A percentile compares a stretch with the other conserved stretches of the same genome.
These are phyloP conservation scores for Patagioenas fasciata DNA, from an alignment of 2,113 vertebrate species.

Conservation along the genomic window DNA sequence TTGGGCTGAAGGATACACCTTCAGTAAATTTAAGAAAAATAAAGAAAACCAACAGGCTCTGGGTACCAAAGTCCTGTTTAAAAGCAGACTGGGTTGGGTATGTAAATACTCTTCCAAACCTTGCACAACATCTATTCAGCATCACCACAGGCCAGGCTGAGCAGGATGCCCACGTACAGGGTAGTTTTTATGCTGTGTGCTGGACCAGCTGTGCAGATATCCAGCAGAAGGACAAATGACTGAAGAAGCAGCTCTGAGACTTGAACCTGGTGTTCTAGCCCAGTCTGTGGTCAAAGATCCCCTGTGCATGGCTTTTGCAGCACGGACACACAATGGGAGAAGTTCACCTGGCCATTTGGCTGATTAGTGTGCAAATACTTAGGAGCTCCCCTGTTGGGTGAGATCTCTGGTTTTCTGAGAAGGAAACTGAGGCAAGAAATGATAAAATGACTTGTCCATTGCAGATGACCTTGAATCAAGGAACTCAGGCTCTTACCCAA, in stretches of 20 bases:
- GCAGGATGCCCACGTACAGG: background rate
- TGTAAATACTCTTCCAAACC: background rate
- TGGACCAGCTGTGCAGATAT: background rate
- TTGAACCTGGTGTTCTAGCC: background rate
- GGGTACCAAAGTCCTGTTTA: background rate
- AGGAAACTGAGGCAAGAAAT: background rate
- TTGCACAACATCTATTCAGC: background rate
- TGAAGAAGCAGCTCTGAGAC: background rate
- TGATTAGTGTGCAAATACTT: background rate
- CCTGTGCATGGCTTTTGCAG: background rate
- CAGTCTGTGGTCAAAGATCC: background rate
- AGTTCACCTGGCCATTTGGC: background rate
- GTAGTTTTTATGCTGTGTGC: background rate
- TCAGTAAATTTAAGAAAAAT: background rate
- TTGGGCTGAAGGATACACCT: background rate
- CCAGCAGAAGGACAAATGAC: background rate
- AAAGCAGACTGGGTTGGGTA: background rate
- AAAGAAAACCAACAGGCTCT: background rate
- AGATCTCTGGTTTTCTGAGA: background rate
- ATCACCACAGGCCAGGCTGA: background rate
- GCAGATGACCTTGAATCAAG: background rate
- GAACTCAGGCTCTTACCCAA: background rate
- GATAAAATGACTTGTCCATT: background rate
- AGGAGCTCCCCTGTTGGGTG: accelerated
- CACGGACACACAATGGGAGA: background rate